Evolutionary conservation across 2,113 vertebrate species (phyloP).

Genomic region (Myocastor coypus): DNA sequence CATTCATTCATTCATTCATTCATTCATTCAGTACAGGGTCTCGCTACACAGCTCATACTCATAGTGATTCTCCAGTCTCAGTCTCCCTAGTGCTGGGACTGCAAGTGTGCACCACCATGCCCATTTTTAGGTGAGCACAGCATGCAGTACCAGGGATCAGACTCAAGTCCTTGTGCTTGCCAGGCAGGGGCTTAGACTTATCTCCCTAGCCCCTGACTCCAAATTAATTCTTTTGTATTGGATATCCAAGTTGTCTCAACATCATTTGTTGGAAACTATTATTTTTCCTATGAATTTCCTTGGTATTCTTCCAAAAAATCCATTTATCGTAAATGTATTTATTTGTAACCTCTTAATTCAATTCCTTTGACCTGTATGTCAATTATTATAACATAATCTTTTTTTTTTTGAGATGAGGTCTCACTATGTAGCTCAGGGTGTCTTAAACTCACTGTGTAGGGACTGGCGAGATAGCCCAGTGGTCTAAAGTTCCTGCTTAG

Average conservation of each 20-base stretch:
- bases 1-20: too few relatives aligned
- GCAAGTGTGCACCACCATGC: not conserved
- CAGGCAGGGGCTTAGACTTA: too few relatives aligned
- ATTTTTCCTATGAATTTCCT: not conserved
- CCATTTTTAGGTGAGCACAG: too few relatives aligned
- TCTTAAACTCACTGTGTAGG: too few relatives aligned
- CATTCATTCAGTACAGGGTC: too few relatives aligned
- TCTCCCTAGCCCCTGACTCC: too few relatives aligned
- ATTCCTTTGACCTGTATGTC: not conserved
- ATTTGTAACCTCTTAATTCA: not conserved
- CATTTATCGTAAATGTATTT: not conserved
- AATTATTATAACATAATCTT: not conserved
- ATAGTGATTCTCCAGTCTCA: not conserved
- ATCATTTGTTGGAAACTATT: not conserved
- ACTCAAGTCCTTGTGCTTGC: too few relatives aligned
- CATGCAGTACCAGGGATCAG: too few relatives aligned
- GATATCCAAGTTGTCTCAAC: not conserved
- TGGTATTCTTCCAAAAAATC: not conserved
- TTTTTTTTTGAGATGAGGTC: not conserved
- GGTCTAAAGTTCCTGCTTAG: too few relatives aligned
- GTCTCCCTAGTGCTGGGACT: not conserved
- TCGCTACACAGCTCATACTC: too few relatives aligned
- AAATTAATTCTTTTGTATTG: not conserved
- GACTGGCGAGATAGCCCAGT: too few relatives aligned
- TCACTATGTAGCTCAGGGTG: not conserved